Percentiles rank a stretch among this genome's conserved stretches.
Conservation (phyloP, 1,140 invertebrate genomes). For the Teleogryllus occipitalis region DNA sequence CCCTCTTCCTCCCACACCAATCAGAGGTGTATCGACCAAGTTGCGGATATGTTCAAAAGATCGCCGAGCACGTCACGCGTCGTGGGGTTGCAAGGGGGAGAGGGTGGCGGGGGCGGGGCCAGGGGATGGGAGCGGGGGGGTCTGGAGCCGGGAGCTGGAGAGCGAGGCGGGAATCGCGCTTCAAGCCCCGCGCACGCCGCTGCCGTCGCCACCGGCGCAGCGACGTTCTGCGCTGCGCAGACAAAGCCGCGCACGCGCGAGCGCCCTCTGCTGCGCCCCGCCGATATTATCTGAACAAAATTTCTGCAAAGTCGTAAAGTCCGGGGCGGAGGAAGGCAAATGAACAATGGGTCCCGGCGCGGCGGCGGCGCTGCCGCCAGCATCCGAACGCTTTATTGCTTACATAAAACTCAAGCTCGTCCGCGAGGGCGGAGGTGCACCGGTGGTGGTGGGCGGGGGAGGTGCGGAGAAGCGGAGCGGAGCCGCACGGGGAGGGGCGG, state of each 20-base stretch:
- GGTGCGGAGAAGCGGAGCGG: background rate
- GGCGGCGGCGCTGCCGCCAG: background rate
- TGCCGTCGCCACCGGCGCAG: background rate
- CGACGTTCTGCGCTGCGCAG: background rate
- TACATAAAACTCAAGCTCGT: background rate
- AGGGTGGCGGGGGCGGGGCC: no score
- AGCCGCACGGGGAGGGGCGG: no score
- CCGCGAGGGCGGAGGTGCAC: background rate
- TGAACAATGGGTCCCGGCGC: background rate
- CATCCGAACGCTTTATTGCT: background rate
- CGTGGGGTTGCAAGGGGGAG: no score
- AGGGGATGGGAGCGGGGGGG: no score
- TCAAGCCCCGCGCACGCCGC: background rate
- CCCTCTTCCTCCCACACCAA: background rate
- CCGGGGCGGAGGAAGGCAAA: constrained; percentile 2
- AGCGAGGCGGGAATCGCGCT: background rate
- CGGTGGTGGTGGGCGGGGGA: background rate
- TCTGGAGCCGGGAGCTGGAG: background rate
- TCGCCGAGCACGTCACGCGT: background rate
- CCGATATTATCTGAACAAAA: constrained; percentile 1
- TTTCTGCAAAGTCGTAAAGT: constrained; percentile 4
- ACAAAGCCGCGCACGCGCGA: background rate
- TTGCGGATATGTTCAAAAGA: background rate
- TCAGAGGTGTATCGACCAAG: background rate
- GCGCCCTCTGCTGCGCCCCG: background rate